A percentile compares a stretch with the other conserved stretches of the same genome.
phyloP scores from a whole-genome alignment of 2,113 vertebrate species.

The Alosa alosa region DNA sequence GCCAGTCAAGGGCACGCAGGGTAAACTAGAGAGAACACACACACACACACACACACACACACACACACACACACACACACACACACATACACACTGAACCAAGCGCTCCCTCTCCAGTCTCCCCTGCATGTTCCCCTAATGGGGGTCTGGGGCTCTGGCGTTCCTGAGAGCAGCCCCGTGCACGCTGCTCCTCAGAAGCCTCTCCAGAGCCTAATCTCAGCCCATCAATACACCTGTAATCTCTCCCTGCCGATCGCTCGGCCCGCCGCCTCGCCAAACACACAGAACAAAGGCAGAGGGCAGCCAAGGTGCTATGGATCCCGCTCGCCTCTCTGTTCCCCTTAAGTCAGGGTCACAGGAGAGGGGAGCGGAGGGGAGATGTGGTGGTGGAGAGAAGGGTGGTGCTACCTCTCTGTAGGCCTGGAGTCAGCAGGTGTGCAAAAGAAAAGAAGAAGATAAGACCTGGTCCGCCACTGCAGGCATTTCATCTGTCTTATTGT shows the following conservation, averaged over 20 bases:
- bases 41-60: background rate
- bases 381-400: background rate
- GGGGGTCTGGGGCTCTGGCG: background rate
- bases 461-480: background rate
- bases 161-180: background rate
- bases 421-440: too few species aligned
- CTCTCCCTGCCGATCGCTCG: constrained; percentile 45
- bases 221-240: constrained; percentile 55
- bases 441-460: too few species aligned
- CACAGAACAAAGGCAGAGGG: constrained; percentile 51
- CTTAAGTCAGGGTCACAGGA: constrained; percentile 47
- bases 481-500: background rate
- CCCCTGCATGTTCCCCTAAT: background rate
- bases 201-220: constrained; percentile 44
- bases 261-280: constrained; percentile 25
- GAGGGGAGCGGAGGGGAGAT: too few species aligned
- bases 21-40: background rate
- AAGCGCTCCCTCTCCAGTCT: background rate
- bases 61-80: background rate
- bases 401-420: background rate
- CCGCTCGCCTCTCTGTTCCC: constrained; percentile 45
- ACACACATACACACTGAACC: background rate
- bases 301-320: constrained; percentile 62
- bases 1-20: constrained; percentile 11
- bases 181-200: background rate